Evolutionary conservation across 2,113 vertebrate genomes (phyloP).

Genomic region (Camelus bactrianus): DNA sequence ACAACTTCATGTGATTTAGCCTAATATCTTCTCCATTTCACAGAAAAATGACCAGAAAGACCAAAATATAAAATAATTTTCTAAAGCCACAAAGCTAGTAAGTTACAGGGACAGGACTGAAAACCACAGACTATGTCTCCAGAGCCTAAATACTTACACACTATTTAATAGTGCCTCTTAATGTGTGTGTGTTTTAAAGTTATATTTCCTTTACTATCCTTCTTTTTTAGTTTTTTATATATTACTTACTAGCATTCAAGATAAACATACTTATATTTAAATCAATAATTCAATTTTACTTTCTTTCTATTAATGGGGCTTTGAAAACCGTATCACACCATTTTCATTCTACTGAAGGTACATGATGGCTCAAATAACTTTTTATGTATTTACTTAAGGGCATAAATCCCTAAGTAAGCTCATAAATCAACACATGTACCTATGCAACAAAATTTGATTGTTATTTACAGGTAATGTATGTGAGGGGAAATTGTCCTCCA

Average conservation of each 20-base stretch:
- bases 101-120: background rate
- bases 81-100: background rate
- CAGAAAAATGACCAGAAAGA: background rate
- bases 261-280: background rate
- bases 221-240: background rate
- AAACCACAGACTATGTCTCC: background rate
- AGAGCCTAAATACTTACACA: background rate
- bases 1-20: background rate
- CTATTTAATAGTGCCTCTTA: background rate
- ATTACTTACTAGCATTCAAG: background rate
- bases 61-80: background rate
- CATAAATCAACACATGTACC: background rate
- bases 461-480: background rate
- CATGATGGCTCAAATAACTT: background rate
- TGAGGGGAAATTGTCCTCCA: background rate
- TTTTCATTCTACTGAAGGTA: background rate
- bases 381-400: background rate
- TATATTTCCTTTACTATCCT: background rate
- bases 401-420: background rate
- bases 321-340: background rate
- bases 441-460: background rate
- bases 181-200: background rate
- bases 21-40: background rate
- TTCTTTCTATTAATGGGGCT: background rate
- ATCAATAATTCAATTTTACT: background rate